These are phyloP conservation scores for Andrena cerasifolii DNA, from an alignment of 1,140 invertebrate species.

Conservation along the genomic window DNA sequence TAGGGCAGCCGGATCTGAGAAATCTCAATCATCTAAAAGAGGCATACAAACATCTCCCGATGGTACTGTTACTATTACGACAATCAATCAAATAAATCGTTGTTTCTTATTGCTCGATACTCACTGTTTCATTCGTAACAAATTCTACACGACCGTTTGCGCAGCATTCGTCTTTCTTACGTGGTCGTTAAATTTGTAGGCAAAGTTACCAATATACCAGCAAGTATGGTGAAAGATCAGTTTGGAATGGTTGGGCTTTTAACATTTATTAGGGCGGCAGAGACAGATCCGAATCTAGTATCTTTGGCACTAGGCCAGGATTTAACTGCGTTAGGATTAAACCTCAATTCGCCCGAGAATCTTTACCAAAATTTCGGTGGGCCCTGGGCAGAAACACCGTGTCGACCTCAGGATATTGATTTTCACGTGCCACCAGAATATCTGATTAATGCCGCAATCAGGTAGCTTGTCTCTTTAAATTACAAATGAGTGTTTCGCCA, in stretches of 20 bases:
- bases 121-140: no score
- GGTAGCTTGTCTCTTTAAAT: slow-evolving; percentile 76
- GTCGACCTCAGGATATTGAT: slow-evolving; percentile 99
- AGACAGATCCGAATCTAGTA: slow-evolving; percentile 97
- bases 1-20: slow-evolving; percentile 80
- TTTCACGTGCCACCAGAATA: slow-evolving; percentile 99
- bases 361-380: slow-evolving; percentile 98
- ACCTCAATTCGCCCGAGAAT: slow-evolving; percentile 98
- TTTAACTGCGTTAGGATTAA: slow-evolving; percentile 97
- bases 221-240: slow-evolving; percentile 99
- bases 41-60: slow-evolving; percentile 97
- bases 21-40: slow-evolving; percentile 84
- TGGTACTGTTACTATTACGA: slow-evolving; percentile 84
- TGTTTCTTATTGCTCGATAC: no score
- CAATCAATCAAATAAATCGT: background rate
- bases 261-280: slow-evolving; percentile 98
- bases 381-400: slow-evolving; percentile 98
- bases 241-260: slow-evolving; percentile 99
- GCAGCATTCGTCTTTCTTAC: no score
- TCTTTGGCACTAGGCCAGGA: slow-evolving; percentile 98
- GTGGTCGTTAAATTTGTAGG: slow-evolving; percentile 83
- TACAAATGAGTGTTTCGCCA: background rate
- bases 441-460: slow-evolving; percentile 95
- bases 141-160: no score
- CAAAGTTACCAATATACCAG: slow-evolving; percentile 98